Percentiles rank a stretch among this genome's conserved stretches.
Conservation (phyloP, 2,113 vertebrate species). For the Corapipo altera region DNA sequence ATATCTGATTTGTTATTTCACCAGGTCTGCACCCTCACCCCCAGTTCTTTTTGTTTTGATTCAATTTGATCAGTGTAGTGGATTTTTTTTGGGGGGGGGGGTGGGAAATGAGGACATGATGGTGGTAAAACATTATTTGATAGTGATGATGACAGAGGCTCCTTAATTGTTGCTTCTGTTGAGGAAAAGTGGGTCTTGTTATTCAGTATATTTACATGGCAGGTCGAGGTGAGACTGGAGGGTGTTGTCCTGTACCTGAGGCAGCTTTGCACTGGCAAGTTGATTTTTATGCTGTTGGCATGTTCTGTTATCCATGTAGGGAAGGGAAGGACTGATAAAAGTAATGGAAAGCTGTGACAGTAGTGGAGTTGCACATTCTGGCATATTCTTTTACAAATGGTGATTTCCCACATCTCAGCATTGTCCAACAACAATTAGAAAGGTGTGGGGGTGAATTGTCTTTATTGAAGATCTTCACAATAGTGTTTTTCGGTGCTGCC, state of each 20-base stretch:
- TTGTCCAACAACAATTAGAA: no score
- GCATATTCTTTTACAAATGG: no score
- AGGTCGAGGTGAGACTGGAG: background rate
- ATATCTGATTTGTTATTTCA: background rate
- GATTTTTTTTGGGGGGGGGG: background rate
- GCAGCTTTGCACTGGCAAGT: no score
- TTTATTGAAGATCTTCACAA: no score
- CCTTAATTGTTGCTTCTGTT: background rate
- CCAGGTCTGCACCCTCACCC: rapidly evolving
- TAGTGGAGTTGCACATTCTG: no score
- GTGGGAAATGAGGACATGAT: background rate
- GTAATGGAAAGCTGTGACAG: no score
- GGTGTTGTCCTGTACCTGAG: background rate
- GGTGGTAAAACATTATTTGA: background rate
- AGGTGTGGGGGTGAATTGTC: no score
- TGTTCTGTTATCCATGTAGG: no score
- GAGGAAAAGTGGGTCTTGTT: background rate
- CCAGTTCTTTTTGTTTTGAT: background rate
- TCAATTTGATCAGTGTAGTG: background rate
- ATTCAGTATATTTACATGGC: background rate
- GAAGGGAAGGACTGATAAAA: no score
- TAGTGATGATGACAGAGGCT: background rate
- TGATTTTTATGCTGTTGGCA: no score
- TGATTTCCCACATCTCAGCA: no score
- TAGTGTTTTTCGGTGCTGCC: no score